Conservation (phyloP, 1,140 invertebrate genomes). For the Temnothorax longispinosus region DNA sequence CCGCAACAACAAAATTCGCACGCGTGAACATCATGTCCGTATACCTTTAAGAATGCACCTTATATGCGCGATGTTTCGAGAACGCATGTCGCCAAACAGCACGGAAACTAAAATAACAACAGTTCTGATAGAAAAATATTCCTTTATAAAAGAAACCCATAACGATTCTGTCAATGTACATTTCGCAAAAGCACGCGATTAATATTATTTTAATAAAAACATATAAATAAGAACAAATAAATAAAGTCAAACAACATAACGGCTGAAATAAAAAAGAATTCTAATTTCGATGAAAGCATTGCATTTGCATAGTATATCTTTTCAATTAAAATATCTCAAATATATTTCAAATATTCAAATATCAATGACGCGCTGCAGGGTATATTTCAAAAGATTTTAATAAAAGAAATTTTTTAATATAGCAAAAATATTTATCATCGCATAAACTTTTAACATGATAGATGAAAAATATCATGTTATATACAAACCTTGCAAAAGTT, state of each 20-base stretch:
- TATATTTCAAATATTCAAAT: conserved; percentile 34
- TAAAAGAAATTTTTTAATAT: conserved; percentile 23
- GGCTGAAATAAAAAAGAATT: conserved; percentile 12
- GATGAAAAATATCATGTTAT: conserved; percentile 15
- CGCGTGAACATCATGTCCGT: conserved; percentile 65
- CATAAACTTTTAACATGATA: not conserved
- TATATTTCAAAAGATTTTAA: conserved; percentile 7
- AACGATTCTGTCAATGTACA: conserved; percentile 1
- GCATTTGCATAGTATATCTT: not conserved
- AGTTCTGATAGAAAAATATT: conserved; percentile 43
- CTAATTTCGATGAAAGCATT: conserved; percentile 31
- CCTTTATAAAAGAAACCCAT: not conserved
- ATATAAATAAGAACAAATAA: not conserved
- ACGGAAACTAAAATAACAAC: conserved; percentile 81
- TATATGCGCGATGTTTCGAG: conserved; percentile 87
- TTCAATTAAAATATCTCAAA: conserved; percentile 22
- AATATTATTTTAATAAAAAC: conserved; percentile 28
- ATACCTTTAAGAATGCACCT: conserved; percentile 88
- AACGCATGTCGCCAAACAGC: conserved; percentile 86
- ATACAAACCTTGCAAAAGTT: not conserved
- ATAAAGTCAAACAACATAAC: not conserved
- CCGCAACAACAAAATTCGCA: conserved; percentile 71
- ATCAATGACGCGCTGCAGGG: not conserved
- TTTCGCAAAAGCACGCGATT: not conserved
- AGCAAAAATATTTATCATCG: not conserved